These are phyloP conservation scores for Meandrina meandrites DNA, from an alignment of 92 coral and sea anemone genomes.

Conservation along the genomic window DNA sequence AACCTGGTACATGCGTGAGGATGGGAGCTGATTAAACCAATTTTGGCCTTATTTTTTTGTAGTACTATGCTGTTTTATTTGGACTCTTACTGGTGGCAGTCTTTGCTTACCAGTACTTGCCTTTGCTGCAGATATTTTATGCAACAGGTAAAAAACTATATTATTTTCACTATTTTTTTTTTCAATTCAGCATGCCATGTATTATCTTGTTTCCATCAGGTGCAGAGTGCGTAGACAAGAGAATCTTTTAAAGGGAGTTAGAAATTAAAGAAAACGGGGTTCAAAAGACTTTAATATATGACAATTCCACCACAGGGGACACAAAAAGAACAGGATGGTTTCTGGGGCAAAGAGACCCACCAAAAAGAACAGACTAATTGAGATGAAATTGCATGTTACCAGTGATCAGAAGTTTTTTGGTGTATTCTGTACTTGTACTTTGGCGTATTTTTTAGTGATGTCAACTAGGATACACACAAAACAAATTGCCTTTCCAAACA, in stretches of 20 bases:
- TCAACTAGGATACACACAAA: no score
- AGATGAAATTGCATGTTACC: no score
- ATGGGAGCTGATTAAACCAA: neutral
- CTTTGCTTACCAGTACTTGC: conserved; percentile 80
- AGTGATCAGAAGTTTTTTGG: no score
- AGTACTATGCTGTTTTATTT: conserved; percentile 70
- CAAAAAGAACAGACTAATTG: no score
- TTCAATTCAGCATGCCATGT: neutral
- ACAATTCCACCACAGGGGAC: neutral
- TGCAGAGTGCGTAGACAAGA: neutral
- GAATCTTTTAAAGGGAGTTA: neutral
- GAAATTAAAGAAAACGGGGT: neutral
- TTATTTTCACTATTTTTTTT: neutral
- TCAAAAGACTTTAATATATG: neutral
- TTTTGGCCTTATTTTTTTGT: neutral
- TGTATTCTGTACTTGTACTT: no score
- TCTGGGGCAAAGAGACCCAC: no score
- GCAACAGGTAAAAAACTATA: conserved; percentile 68
- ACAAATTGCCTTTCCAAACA: no score
- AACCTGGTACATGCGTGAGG: no score
- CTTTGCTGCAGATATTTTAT: conserved; percentile 61
- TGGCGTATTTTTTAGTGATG: no score
- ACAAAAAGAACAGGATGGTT: no score
- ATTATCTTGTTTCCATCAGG: neutral
- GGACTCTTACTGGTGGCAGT: conserved; percentile 57